Conservation (phyloP, 53 echinoderm and acorn worm species). For the Henricia sp. region DNA sequence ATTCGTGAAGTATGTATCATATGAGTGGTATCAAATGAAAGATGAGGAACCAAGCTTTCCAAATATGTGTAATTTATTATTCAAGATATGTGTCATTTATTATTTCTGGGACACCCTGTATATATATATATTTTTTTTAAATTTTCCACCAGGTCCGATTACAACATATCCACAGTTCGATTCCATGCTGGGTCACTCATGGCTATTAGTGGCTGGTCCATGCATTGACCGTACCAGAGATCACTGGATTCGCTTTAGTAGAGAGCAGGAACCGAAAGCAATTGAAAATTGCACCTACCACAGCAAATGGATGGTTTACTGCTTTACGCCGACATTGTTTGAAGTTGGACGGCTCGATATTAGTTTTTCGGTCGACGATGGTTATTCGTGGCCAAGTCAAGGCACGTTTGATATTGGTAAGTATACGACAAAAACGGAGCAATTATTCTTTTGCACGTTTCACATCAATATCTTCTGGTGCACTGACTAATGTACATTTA, state of each 20-base stretch:
- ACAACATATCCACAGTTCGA: slow-evolving; percentile 79
- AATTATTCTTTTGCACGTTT: no score
- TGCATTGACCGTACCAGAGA: slow-evolving; percentile 88
- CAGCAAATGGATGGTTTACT: slow-evolving; percentile 72
- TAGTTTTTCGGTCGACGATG: slow-evolving; percentile 78
- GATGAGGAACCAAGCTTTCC: no score
- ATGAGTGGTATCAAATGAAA: no score
- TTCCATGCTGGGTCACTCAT: slow-evolving; percentile 87
- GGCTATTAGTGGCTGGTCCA: slow-evolving; percentile 81
- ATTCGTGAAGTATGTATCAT: no score
- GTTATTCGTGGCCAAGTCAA: slow-evolving; percentile 64
- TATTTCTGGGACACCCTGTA: no score
- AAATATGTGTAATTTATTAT: no score
- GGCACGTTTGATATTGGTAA: slow-evolving; percentile 90
- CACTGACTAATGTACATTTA: no score
- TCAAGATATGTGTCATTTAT: no score
- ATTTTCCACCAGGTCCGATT: slow-evolving; percentile 61
- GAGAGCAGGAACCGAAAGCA: slow-evolving; percentile 75
- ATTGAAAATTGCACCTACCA: slow-evolving; percentile 86
- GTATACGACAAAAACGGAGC: no score
- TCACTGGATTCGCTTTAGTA: slow-evolving; percentile 82
- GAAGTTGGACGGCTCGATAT: slow-evolving; percentile 79
- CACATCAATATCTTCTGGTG: no score
- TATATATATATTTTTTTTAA: background rate
- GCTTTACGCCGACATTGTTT: slow-evolving; percentile 89